Base-by-base conservation (phyloP, 1,140 invertebrate species). In the Micrasema minimum region DNA sequence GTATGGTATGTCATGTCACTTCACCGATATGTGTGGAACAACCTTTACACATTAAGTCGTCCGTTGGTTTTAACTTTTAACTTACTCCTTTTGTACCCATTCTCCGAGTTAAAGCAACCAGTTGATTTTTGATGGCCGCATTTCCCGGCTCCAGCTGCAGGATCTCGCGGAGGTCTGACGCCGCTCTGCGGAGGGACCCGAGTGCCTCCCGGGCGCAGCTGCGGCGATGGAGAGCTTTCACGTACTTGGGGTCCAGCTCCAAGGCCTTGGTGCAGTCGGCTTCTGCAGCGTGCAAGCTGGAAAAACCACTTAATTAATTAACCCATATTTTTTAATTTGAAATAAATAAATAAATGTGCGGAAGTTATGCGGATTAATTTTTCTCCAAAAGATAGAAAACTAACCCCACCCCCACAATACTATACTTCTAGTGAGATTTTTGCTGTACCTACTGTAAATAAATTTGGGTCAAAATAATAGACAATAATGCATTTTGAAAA, bases 201-300 rank as follows among this genome's bases (percentile, higher is more conserved):
- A 85, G 78, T 5, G 77, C 71, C 69, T 90, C 87, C 74, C 91
- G 84, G 0, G 92, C 91, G 14, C 86, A 85, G 2, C 90, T 93
- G 75, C 93, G 81, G 50, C 94, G 85, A 72, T 92, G 88, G 77
- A 91, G 90, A 2, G 93, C 92, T 81, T 96, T 96, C 0, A 92
- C 88, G 79, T 95, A 96, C 0, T 83, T 88, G 0, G 87, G 82
- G 78, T 96, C 92, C 16, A 95, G 79, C 53, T 87, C 82, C 43
- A 96, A 78, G 0, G 93, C 90, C 37, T 85, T 79, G 0, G 88
- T 89, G 77, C 93, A 95, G 80, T 96, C 94, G 14, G 85, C 77
- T 79, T 94, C 92, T 10, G 92, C 91, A 73, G 88, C 88, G 75
- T 88, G 87, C 73, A 89, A 90, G 72, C 92, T 93, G 51, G 16